Base-by-base conservation (phyloP, 2,888 invertebrate genomes). In the Cetonia aurata region DNA sequence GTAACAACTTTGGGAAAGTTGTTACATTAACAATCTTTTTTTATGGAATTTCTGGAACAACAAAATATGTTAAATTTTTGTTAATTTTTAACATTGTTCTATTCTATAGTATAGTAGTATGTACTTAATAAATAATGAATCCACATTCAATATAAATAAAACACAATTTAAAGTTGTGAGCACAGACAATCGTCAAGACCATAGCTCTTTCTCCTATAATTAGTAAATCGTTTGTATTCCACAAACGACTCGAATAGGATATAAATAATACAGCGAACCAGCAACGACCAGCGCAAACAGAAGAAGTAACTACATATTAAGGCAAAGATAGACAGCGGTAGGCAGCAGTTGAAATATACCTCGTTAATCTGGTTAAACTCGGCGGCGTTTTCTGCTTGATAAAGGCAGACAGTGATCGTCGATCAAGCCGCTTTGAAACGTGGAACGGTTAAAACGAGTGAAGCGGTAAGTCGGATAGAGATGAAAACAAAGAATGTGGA, bases 201-300 rank as follows among this genome's bases (percentile, higher is more conserved):
- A 25, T 25, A 1, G 25, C 25, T 25, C 25, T 25, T 56, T 48
- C 48, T 10, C 33, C 33, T 42, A 31, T 60, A 62, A 62, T 62
- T 62, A 62, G 48, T 62, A 62, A 62, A 62, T 62, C 48, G 62
- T 48, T 62, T 62, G 62, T 62, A 62, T 62, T 46, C 62, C 48
- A n/a, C 48, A 42, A 62, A 48, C 62, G 62, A 46, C 62, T 48
- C 31, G 44, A 9, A 15, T 15, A 15, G 25, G 31, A 31, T 25
- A 62, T 62, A 62, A 62, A 62, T 62, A 62, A 62, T 62, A 62
- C 33, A 62, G 62, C 1, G 4, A 25, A 25, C n/a, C n/a, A n/a
- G n/a, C n/a, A n/a, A 4, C 25, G 25, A 4, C 25, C 25, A 25
- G 25, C 37, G 62, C 3, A 48, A 48, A 19, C 33, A 62, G 31